Base-by-base conservation (phyloP, 2,888 invertebrate genomes). In the Apomyelois bistriatella region DNA sequence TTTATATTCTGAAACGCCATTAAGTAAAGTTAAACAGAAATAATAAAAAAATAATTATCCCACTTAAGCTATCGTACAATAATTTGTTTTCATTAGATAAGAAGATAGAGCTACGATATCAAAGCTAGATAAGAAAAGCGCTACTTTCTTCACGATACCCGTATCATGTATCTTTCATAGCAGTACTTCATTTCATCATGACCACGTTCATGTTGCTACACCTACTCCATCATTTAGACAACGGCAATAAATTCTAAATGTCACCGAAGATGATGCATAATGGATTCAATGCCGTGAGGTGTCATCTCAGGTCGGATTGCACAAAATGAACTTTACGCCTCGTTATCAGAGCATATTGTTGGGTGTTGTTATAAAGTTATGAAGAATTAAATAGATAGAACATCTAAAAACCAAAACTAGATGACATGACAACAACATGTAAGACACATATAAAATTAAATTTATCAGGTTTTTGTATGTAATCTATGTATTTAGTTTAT, bases 221-320 rank as follows among this genome's bases (percentile, higher is more conserved):
- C 72, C 76, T 76, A 70, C 75, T 82, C 75, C 72, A 78, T 84
- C 83, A 84, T 72, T 65, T 67, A 70, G 76, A 75, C 82, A 75
- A 73, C 70, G 72, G 75, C 76, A 81, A 84, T 86, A 85, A 82
- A 87, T 85, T 83, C 74, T 76, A 79, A 84, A 85, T 82, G 82
- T 82, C 85, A 82, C 76, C 74, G 70, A 75, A 79, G 77, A 85
- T 83, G 80, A 83, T 82, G 76, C 75, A 78, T 84, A 81, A 83
- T 83, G 74, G 74, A 79, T 79, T 73, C 68, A 65, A 69, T 64
- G 80, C 83, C 72, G 68, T 65, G 61, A 80, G 79, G 75, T 78
- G 77, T 71, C 72, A 70, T 67, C 68, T 71, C 30, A 48, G 53
- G 53, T n/a, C 50, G 16, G 28, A 16, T 61, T 56, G 61, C 59